Conservation (phyloP, 1,140 invertebrate species). For the Akabosia matsudoensis region DNA sequence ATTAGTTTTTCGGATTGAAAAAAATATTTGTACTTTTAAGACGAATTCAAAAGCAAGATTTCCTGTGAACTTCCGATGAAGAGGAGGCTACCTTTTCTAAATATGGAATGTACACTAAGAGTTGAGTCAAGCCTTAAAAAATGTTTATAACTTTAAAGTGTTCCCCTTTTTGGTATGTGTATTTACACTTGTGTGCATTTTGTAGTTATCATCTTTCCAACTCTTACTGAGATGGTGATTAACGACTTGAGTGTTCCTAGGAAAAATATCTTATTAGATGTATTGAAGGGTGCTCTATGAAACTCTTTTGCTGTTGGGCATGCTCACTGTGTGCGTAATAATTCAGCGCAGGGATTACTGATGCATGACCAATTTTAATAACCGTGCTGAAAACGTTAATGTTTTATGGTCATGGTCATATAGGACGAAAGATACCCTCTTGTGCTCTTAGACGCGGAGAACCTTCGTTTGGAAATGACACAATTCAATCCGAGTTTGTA, state of each 20-base stretch:
- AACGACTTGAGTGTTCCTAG: not conserved
- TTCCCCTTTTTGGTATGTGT: no score
- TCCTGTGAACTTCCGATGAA: not conserved
- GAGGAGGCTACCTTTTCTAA: not conserved
- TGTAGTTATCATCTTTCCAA: not conserved
- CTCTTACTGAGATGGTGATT: slow-evolving; percentile 7
- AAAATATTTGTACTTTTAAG: not conserved
- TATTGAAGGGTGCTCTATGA: not conserved
- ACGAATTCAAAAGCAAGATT: not conserved
- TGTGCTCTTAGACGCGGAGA: not conserved
- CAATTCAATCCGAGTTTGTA: not conserved
- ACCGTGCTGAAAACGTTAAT: slow-evolving; percentile 29
- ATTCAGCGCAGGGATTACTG: slow-evolving; percentile 19
- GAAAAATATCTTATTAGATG: not conserved
- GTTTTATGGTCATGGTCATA: slow-evolving; percentile 1
- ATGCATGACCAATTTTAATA: slow-evolving; percentile 43
- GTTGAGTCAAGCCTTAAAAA: no score
- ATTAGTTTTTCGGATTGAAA: not conserved
- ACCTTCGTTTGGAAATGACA: not conserved
- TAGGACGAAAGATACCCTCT: not conserved
- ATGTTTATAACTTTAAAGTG: no score
- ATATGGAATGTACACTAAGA: not conserved
- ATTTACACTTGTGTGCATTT: not conserved
- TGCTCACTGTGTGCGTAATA: not conserved
- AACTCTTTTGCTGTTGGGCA: not conserved